phyloP scores from a whole-genome alignment of 1,140 invertebrate species.

The Zaprionus davidi region DNA sequence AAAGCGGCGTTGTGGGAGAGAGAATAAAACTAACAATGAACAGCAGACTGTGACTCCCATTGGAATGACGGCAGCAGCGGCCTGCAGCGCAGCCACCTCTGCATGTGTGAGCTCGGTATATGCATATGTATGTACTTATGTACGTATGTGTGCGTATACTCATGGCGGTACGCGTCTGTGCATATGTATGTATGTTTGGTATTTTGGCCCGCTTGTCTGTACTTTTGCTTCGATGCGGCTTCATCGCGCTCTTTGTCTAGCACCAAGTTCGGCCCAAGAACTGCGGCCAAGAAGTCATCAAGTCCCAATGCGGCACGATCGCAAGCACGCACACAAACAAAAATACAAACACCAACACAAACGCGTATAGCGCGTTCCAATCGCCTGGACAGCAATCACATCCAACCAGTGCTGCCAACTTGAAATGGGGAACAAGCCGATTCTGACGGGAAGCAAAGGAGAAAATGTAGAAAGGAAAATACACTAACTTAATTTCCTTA shows the following conservation, averaged over 20 bases:
- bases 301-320: slow-evolving; percentile 42
- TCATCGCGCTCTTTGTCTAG: slow-evolving; percentile 79
- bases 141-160: neutral
- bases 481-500: too few relatives aligned
- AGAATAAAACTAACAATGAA: slow-evolving; percentile 81
- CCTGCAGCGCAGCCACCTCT: slow-evolving; percentile 50
- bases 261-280: slow-evolving; percentile 42
- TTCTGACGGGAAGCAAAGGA: too few relatives aligned
- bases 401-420: slow-evolving; percentile 16
- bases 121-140: neutral
- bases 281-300: slow-evolving; percentile 48
- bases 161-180: neutral
- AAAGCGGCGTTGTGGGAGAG: slow-evolving; percentile 76
- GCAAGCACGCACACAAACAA: slow-evolving; percentile 33
- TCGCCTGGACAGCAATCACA: slow-evolving; percentile 7
- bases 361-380: slow-evolving; percentile 11
- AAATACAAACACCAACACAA: slow-evolving; percentile 6
- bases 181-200: slow-evolving; percentile 49
- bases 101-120: slow-evolving; percentile 7
- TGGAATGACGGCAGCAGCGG: slow-evolving; percentile 62
- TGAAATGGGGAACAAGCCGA: too few relatives aligned
- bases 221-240: slow-evolving; percentile 54
- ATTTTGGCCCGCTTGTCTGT: slow-evolving; percentile 71
- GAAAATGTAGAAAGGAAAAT: too few relatives aligned
- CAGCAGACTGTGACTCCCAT: slow-evolving; percentile 67